Evolutionary conservation across 2,888 invertebrate species (phyloP).

Genomic region (Eucriotettix oculatus): DNA sequence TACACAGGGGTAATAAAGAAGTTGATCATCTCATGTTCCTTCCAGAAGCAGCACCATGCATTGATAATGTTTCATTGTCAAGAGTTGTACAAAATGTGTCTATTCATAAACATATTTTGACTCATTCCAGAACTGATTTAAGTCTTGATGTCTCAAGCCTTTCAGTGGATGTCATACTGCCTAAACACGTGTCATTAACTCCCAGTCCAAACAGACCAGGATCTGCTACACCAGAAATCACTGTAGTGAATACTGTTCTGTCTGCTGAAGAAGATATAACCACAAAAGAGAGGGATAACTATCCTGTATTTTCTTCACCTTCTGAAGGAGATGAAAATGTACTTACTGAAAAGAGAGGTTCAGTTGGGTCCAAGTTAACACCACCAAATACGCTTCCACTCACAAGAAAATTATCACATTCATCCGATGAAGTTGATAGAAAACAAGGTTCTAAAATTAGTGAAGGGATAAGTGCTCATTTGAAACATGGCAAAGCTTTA

Average conservation of each 20-base stretch:
- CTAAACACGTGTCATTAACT: constrained; percentile 6
- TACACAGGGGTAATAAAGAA: neutral
- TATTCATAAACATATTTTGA: constrained; percentile 12
- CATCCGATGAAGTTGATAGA: constrained; percentile 46
- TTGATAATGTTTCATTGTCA: constrained; percentile 25
- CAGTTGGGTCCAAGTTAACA: constrained; percentile 17
- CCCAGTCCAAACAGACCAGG: constrained; percentile 21
- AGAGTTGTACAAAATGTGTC: constrained; percentile 26
- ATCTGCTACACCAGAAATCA: constrained; percentile 47
- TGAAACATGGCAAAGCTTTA: neutral
- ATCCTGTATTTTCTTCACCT: neutral
- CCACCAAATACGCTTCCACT: constrained; percentile 39
- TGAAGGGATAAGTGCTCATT: constrained; percentile 18
- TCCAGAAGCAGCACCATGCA: constrained; percentile 18
- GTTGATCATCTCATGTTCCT: neutral
- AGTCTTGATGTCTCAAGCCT: constrained; percentile 14
- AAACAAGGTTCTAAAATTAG: constrained; percentile 3
- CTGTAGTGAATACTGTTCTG: constrained; percentile 23
- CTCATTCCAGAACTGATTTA: constrained; percentile 14
- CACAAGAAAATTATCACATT: constrained; percentile 48
- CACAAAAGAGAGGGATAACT: neutral
- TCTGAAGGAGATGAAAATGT: neutral
- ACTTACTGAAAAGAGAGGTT: neutral
- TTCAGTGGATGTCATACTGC: neutral
- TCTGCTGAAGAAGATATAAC: neutral